These are phyloP conservation scores for Chlamydotis undulata DNA, from an alignment of 2,113 vertebrate species.

Conservation along the genomic window DNA sequence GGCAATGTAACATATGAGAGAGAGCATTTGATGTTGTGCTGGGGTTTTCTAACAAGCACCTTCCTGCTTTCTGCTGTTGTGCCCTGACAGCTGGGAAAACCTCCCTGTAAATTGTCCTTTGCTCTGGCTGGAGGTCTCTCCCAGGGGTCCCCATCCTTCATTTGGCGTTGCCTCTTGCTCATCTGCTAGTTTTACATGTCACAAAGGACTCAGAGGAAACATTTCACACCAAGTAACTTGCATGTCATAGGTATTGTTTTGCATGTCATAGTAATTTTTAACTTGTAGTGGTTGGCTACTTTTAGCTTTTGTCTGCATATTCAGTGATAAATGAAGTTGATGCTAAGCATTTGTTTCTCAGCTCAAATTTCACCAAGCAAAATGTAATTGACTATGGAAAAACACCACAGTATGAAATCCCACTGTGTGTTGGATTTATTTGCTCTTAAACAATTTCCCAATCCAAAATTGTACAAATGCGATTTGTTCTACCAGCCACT, in stretches of 20 bases:
- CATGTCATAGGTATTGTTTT: background rate
- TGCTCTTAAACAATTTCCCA: background rate
- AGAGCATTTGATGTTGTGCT: accelerated
- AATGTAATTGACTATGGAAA: background rate
- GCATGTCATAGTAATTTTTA: background rate
- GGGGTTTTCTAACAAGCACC: background rate
- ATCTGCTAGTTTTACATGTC: background rate
- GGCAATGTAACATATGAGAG: accelerated
- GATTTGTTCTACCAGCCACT: background rate
- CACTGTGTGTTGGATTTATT: background rate
- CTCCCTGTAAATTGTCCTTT: background rate
- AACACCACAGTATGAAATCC: background rate
- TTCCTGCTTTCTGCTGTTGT: background rate
- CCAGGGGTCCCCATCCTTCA: background rate
- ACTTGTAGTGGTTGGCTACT: background rate
- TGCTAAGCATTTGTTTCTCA: background rate
- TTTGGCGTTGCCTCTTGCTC: background rate
- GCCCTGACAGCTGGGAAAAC: background rate
- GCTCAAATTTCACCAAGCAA: background rate
- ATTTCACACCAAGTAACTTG: background rate
- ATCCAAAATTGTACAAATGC: background rate
- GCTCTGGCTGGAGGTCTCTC: background rate
- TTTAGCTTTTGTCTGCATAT: background rate
- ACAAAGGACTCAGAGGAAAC: background rate
- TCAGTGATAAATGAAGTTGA: background rate